A percentile compares a stretch with the other conserved stretches of the same genome.
Conservation (phyloP, 2,797 vertebrate species). For the Spinus pinus region DNA sequence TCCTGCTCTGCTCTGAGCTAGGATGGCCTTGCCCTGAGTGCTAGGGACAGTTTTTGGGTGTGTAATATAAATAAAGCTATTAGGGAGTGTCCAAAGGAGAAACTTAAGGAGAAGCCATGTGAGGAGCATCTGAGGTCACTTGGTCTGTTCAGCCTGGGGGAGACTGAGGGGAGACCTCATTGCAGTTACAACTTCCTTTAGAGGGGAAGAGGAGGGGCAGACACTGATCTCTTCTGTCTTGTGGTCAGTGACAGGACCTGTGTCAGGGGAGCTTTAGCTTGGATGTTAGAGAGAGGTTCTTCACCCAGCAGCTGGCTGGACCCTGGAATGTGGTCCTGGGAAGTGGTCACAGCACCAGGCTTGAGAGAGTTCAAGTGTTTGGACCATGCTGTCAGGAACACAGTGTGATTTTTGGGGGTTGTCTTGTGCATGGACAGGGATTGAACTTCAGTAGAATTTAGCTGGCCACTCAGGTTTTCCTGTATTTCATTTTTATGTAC, state of each 20-base stretch:
- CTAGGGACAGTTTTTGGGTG: background rate
- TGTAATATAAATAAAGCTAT: background rate
- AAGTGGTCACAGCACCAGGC: background rate
- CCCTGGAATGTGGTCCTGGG: background rate
- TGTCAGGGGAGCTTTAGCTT: background rate
- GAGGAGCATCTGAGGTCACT: background rate
- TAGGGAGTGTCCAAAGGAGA: background rate
- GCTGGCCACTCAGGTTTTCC: background rate
- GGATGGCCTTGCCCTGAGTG: rapidly evolving
- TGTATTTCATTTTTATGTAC: background rate
- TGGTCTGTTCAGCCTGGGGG: background rate
- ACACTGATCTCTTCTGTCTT: background rate
- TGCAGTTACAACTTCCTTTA: rapidly evolving
- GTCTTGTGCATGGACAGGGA: too few species aligned
- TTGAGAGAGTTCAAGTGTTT: background rate
- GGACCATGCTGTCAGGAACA: background rate
- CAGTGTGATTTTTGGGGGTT: background rate
- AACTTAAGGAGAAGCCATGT: rapidly evolving
- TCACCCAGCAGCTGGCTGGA: background rate
- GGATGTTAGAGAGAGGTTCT: background rate
- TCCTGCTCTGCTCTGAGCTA: rapidly evolving
- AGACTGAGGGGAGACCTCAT: background rate
- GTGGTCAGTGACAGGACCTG: background rate
- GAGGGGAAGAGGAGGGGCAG: background rate
- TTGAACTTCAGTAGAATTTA: background rate